phyloP scores from a whole-genome alignment of 2,888 invertebrate species.

The Laspeyria flexula region DNA sequence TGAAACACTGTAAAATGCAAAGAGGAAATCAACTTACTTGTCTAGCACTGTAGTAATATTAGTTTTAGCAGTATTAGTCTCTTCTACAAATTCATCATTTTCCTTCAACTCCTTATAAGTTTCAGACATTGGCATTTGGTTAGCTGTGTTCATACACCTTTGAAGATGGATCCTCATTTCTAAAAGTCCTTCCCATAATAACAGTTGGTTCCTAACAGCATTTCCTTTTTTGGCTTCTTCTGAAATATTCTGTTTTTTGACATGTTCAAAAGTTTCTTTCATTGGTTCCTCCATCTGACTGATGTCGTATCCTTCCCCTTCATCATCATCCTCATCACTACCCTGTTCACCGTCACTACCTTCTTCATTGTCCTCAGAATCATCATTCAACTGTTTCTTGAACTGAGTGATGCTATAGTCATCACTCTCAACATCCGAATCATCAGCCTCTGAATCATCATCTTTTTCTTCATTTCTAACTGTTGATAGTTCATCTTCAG shows the following conservation, averaged over 20 bases:
- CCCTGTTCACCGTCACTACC: conserved; percentile 40
- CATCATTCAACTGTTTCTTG: conserved; percentile 52
- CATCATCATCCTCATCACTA: conserved; percentile 49
- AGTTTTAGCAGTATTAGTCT: conserved; percentile 79
- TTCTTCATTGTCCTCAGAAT: conserved; percentile 44
- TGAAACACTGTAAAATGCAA: too few relatives aligned
- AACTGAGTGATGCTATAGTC: conserved; percentile 62
- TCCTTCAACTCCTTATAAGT: conserved; percentile 77
- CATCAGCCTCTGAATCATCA: conserved; percentile 31
- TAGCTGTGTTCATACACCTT: conserved; percentile 90
- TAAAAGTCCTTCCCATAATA: conserved; percentile 93
- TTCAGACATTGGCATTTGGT: conserved; percentile 91
- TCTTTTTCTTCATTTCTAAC: conserved; percentile 35
- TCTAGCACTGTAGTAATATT: conserved; percentile 87
- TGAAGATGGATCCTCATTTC: conserved; percentile 96
- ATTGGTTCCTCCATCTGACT: conserved; percentile 77
- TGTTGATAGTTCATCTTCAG: conserved; percentile 11
- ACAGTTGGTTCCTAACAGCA: conserved; percentile 89
- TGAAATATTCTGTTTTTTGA: conserved; percentile 83
- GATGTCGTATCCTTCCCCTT: conserved; percentile 74
- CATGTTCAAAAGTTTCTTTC: conserved; percentile 85
- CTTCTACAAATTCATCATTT: conserved; percentile 81
- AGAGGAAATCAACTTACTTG: conserved; percentile 73
- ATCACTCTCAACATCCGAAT: conserved; percentile 58
- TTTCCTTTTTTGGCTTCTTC: conserved; percentile 88